Evolutionary conservation across 2,888 invertebrate genomes (phyloP).

Genomic region (Adineta ricciae): DNA sequence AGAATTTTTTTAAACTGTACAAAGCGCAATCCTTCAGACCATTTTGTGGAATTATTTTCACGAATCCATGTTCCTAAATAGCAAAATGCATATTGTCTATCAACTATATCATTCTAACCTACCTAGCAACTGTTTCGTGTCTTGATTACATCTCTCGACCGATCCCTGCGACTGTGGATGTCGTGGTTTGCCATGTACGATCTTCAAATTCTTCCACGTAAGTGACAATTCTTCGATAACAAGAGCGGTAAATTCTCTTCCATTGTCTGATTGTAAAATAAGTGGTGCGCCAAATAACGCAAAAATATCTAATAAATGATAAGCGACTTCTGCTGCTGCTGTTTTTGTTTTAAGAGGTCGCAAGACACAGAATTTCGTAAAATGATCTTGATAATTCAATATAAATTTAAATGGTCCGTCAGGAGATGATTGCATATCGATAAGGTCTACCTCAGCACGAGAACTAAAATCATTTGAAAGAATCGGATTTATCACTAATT

Average conservation of each 20-base stretch:
- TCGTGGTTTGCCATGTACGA: slow-evolving; percentile 25
- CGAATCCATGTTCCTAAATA: neutral
- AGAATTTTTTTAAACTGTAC: neutral
- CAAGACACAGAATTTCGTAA: slow-evolving; percentile 36
- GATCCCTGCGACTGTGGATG: slow-evolving; percentile 26
- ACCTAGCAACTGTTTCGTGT: slow-evolving; percentile 8
- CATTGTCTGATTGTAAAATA: slow-evolving; percentile 29
- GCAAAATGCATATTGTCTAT: neutral
- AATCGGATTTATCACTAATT: slow-evolving; percentile 20
- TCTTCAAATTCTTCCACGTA: slow-evolving; percentile 19
- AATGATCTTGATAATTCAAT: slow-evolving; percentile 38
- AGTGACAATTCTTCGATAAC: slow-evolving; percentile 22
- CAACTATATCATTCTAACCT: neutral
- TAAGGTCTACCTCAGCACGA: slow-evolving; percentile 36
- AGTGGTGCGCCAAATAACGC: slow-evolving; percentile 32
- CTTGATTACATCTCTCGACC: slow-evolving; percentile 25
- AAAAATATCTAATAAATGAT: slow-evolving; percentile 34
- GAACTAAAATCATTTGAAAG: slow-evolving; percentile 10
- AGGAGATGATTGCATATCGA: slow-evolving; percentile 36
- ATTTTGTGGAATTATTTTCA: neutral
- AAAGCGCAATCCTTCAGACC: neutral
- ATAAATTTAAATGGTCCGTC: slow-evolving; percentile 37
- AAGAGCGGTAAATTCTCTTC: slow-evolving; percentile 18
- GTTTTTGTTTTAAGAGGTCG: slow-evolving; percentile 33
- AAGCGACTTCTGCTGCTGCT: slow-evolving; percentile 33